Conservation (phyloP, 1,140 invertebrate species). For the Rhagoletis pomonella region DNA sequence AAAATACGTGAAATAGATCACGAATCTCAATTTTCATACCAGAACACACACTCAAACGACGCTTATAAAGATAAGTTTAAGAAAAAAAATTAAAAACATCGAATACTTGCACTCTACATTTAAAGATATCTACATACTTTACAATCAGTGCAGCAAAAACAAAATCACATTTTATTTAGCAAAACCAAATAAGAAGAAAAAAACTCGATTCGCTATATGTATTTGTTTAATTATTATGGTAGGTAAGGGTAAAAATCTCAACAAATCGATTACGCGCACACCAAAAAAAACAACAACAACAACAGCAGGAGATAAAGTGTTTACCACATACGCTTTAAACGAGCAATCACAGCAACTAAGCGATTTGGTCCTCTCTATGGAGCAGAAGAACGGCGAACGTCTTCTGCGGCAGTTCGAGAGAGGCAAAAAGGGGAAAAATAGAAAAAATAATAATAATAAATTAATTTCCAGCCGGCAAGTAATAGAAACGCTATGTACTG, state of each 20-base stretch:
- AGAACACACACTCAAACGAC: no score
- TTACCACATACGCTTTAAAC: background rate
- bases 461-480: slow-evolving; percentile 15
- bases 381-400: no score
- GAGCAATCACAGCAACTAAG: background rate
- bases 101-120: no score
- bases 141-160: no score
- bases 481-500: background rate
- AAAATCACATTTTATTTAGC: background rate
- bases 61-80: no score
- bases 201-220: no score
- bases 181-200: background rate
- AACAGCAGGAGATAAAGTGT: background rate
- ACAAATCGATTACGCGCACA: background rate
- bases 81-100: no score
- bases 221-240: slow-evolving; percentile 31
- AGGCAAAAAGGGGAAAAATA: no score
- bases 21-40: no score
- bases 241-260: slow-evolving; percentile 3
- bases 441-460: background rate
- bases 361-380: background rate
- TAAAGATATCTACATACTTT: no score
- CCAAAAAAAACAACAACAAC: background rate
- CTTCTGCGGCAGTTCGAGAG: no score
- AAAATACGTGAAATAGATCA: no score